phyloP scores from a whole-genome alignment of 2,888 invertebrate genomes.

The Fissipunctia ypsillon region DNA sequence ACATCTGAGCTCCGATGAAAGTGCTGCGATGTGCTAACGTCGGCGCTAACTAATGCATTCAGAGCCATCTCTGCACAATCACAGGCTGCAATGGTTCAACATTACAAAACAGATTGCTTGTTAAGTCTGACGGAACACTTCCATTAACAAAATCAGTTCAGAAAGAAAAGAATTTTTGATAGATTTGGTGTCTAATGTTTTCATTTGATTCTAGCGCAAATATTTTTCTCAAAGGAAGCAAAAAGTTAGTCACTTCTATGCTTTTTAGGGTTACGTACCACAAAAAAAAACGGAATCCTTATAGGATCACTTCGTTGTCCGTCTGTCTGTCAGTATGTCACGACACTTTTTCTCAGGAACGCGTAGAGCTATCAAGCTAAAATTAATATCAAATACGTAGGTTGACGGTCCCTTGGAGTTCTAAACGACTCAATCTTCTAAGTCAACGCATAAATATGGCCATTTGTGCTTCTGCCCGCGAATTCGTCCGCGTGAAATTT shows the following conservation, averaged over 20 bases:
- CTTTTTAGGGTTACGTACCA: too few relatives aligned
- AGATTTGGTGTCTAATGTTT: neutral
- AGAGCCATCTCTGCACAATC: neutral
- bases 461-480: too few relatives aligned
- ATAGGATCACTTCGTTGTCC: too few relatives aligned
- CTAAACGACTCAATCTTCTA: too few relatives aligned
- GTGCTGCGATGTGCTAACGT: conserved; percentile 17
- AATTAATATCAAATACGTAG: too few relatives aligned
- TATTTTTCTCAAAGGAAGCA: neutral
- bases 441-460: too few relatives aligned
- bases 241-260: neutral
- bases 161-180: neutral
- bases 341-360: too few relatives aligned
- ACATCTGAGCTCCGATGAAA: conserved; percentile 26
- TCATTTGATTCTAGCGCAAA: neutral
- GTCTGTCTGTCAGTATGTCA: too few relatives aligned
- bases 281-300: too few relatives aligned
- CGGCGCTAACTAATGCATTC: neutral
- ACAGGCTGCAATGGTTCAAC: neutral
- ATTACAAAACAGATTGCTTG: conserved; percentile 5
- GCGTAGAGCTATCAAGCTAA: too few relatives aligned
- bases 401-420: too few relatives aligned
- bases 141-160: conserved; percentile 19
- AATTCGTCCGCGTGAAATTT: too few relatives aligned
- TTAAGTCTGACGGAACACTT: conserved; percentile 7